Evolutionary conservation across 2,113 vertebrate species (phyloP), one percentile per base, ranked within the genome.

Genomic region (Indicator maculatus): DNA sequence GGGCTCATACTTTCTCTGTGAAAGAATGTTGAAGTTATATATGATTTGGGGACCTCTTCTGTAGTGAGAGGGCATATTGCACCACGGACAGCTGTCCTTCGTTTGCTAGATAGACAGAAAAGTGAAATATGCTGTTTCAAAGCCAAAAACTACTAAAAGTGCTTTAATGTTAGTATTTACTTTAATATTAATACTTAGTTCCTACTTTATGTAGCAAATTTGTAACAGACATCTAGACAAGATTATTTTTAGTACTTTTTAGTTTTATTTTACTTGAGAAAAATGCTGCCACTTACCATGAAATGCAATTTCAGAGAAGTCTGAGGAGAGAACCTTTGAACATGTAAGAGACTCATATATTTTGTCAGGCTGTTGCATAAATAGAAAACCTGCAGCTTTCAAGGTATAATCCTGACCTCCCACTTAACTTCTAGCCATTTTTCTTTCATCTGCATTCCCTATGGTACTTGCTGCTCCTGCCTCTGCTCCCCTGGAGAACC

Each of bases 191-290:
- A 23, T 50, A 50, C 23, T 50, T 23, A 50, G 36, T 5, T 75
- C 71, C 27, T 38, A 16, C 21, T 89, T 61, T 78, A 15, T 52
- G 6, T 60, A 77, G 36, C 12, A 38, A 59, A 66, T 65, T 63
- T 61, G 12, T 85, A 28, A 45, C 53, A 79, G 65, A n/a, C 20
- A 44, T 80, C 33, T 65, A 50, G n/a, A 17, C 26, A 50, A 80
- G 33, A 65, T 38, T 65, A 53, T 76, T 93, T 89, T 84, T 13
- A 11, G 11, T 66, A 24, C 1, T 0, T n/a, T 86, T 66, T 39
- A 33, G 24, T 66, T 94, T 73, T 60, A 44, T 87, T 89, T 86
- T 89, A 65, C 12, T 63, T 82, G 61, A 0, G 28, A 85, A 93
- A 85, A 87, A n/a, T 45, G 33, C 39, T 20, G 47, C 3, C 8